These are phyloP conservation scores for Hylyphantes graminicola DNA, from an alignment of 1,140 invertebrate genomes.

Conservation along the genomic window DNA sequence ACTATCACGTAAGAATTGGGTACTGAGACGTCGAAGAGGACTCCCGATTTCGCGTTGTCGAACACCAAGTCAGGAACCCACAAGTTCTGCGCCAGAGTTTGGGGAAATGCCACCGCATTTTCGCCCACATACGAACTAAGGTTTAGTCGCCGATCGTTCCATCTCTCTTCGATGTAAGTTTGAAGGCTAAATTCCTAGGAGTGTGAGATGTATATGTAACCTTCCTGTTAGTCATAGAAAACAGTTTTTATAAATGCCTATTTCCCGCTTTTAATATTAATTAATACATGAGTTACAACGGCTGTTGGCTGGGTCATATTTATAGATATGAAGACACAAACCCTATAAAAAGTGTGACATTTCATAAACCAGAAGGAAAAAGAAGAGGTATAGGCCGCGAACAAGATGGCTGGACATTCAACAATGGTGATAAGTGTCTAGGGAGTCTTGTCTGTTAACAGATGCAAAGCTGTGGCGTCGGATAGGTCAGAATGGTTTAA, in stretches of 20 bases:
- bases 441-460: too few relatives aligned
- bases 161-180: constrained; percentile 38
- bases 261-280: background rate
- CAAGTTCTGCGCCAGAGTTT: background rate
- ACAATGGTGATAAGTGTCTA: too few relatives aligned
- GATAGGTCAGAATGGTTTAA: too few relatives aligned
- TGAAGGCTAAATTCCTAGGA: constrained; percentile 49
- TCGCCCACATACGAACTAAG: background rate
- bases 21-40: constrained; percentile 27
- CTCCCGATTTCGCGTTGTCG: constrained; percentile 35
- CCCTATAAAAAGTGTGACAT: background rate
- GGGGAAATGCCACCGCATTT: background rate
- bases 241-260: background rate
- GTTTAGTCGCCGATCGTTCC: constrained; percentile 50
- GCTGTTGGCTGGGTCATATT: background rate
- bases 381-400: too few relatives aligned
- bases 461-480: too few relatives aligned
- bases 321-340: background rate
- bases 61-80: constrained; percentile 59
- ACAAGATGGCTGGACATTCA: too few relatives aligned
- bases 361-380: too few relatives aligned
- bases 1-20: constrained; percentile 18
- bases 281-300: background rate
- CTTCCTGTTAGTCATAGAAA: background rate
- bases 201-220: background rate